Base-by-base conservation (phyloP, 2,888 invertebrate species). In the Choreutis nemorana region DNA sequence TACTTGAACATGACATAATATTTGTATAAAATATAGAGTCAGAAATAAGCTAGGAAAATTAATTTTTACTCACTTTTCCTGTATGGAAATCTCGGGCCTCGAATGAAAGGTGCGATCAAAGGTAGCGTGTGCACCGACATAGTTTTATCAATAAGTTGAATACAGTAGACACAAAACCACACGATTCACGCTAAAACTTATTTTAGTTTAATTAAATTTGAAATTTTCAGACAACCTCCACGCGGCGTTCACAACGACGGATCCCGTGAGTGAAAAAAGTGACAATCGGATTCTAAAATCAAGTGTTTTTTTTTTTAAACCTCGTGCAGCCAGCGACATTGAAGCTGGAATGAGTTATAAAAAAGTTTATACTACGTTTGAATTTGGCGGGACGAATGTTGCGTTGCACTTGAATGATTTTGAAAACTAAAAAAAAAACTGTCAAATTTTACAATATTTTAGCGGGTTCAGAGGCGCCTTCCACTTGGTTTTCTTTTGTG, bases 111-210 rank as follows among this genome's bases (percentile, higher is more conserved):
- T 36, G 73, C 73, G 39, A 77, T 64, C 52, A 77, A 50, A 36
- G 77, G 77, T 38, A 75, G 73, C 27, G 75, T 77, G 51, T 77
- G 75, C 56, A 77, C 72, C 55, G 75, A 75, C 73, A 78, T 78
- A 60, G 62, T 71, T 62, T 54, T 49, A 38, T 33, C n/a, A n/a
- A n/a, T n/a, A n/a, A n/a, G n/a, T n/a, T n/a, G n/a, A n/a, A n/a
- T n/a, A n/a, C n/a, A n/a, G n/a, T n/a, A n/a, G n/a, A n/a, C n/a
- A n/a, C n/a, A n/a, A 18, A 18, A 18, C 8, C 26, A 8, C 3
- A 7, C 26, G 32, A 23, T 24, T 34, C 33, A 34, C 39, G 20
- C 35, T 37, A 41, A 39, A 40, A 34, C 22, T n/a, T 12, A 24
- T 26, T n/a, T 26, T 14, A 13, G n/a, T n/a, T 26, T n/a, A 14